Percentiles rank a stretch among this genome's conserved stretches.
These are phyloP conservation scores for Natrix natrix DNA, from an alignment of 2,797 vertebrate genomes.

Conservation along the genomic window DNA sequence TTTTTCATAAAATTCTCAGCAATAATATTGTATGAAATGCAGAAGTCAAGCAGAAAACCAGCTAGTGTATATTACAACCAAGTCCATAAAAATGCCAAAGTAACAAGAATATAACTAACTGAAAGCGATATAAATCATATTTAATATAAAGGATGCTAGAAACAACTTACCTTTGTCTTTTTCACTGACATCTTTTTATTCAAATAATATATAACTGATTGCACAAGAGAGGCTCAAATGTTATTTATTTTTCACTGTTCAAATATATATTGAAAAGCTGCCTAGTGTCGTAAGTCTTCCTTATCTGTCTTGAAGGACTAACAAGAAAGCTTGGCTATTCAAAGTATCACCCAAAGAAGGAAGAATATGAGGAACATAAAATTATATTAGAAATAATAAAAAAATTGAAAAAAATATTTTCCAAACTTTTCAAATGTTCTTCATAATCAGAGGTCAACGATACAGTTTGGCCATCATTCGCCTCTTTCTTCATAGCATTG, in stretches of 20 bases:
- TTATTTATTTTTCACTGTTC: conserved; percentile 24
- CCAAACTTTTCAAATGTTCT: not conserved
- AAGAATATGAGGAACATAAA: conserved; percentile 34
- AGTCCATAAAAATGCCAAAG: conserved; percentile 9
- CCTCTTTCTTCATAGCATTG: not conserved
- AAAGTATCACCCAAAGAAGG: conserved; percentile 24
- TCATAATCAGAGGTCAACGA: not conserved
- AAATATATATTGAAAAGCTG: conserved; percentile 39
- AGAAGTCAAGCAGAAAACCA: not conserved
- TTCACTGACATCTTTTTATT: conserved; percentile 12
- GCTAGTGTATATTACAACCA: not conserved
- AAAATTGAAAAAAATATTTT: conserved; percentile 41
- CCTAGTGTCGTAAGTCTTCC: conserved; percentile 46
- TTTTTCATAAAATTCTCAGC: not conserved
- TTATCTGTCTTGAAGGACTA: conserved; percentile 47
- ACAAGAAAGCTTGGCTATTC: conserved; percentile 46
- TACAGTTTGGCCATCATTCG: not conserved
- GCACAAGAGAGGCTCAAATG: conserved; percentile 24
- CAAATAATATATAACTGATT: conserved; percentile 20
- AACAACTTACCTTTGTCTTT: conserved; percentile 17
- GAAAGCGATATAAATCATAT: not conserved
- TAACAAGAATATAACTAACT: conserved; percentile 1
- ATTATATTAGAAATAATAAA: conserved; percentile 62
- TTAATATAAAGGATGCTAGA: conserved; percentile 19
- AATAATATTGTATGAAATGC: not conserved